Conservation (phyloP, 2,888 invertebrate species). For the Trissolcus brochymenae region DNA sequence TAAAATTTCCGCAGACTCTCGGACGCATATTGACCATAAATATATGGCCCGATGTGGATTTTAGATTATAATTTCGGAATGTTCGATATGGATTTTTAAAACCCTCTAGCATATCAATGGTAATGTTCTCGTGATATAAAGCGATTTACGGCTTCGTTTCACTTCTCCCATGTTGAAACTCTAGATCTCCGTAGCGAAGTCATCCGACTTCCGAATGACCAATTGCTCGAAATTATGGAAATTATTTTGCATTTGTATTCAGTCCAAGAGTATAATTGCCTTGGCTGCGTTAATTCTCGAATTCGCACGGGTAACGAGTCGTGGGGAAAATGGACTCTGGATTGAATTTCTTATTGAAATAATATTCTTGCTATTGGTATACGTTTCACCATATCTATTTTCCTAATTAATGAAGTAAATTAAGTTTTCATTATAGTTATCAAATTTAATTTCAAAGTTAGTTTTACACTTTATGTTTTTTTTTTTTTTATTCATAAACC, state of each 20-base stretch:
- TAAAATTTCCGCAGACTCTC: slow-evolving; percentile 36
- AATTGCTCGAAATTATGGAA: slow-evolving; percentile 45
- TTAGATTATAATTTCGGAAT: slow-evolving; percentile 28
- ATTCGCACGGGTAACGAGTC: slow-evolving; percentile 37
- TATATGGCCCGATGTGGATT: slow-evolving; percentile 35
- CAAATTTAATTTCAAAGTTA: no score
- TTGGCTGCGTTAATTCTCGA: slow-evolving; percentile 23
- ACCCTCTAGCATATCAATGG: slow-evolving; percentile 15
- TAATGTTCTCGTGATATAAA: neutral
- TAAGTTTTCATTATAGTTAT: no score
- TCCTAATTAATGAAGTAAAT: no score
- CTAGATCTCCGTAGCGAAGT: slow-evolving; percentile 23
- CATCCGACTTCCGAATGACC: slow-evolving; percentile 45
- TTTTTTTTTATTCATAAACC: no score
- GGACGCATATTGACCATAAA: slow-evolving; percentile 46
- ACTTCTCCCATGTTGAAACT: neutral
- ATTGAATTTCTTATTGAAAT: slow-evolving; percentile 47
- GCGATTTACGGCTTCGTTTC: no score
- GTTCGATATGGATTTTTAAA: slow-evolving; percentile 43
- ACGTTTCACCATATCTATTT: slow-evolving; percentile 4
- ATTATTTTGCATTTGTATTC: slow-evolving; percentile 53
- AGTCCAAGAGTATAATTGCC: slow-evolving; percentile 36
- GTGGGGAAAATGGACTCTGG: slow-evolving; percentile 33
- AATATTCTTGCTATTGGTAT: slow-evolving; percentile 54
- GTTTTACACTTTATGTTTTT: no score